Evolutionary conservation across 1,140 invertebrate genomes (phyloP), one percentile per base, ranked within the genome.

Genomic region (Drosophila tristis): DNA sequence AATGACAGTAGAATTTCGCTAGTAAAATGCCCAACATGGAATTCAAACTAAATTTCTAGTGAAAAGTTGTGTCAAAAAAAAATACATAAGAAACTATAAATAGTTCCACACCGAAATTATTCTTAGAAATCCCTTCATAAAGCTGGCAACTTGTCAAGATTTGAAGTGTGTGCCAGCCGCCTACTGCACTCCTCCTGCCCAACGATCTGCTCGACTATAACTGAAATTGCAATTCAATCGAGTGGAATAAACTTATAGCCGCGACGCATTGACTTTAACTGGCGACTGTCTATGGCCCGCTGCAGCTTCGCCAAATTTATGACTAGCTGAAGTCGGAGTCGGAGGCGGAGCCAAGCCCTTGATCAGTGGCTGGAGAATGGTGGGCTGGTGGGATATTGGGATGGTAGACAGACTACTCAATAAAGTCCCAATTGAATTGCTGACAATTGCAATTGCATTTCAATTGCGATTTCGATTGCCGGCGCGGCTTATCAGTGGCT

Each of bases 221-320:
- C 35, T 47, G 50, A 82, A 77, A 84, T 89, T 76, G 79, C 75
- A 79, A 82, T 87, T 87, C 82, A 87, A 89, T 87, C 84, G 82
- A 89, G 82, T 87, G 84, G 82, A 87, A 89, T 87, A 87, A 87
- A 87, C 84, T 89, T 78, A 74, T 80, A 64, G 74, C 45, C 56
- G 62, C 25, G 31, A 44, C 45, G 59, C 47, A 51, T 51, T 54
- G 47, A 55, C 61, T 64, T 48, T 54, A 72, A 59, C 43, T 60
- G 31, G 66, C 53, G 80, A 85, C 80, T 80, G 68, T 76, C 71
- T 71, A 70, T 71, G 50, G 56, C 51, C 31, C n/a, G 47, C 35
- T 26, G 26, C 9, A 54, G 50, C 47, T 51, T 31, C 54, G 59
- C 44, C 42, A 61, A 84, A 87, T 87, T 89, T 87, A 89, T 87